phyloP scores from a whole-genome alignment of 2,888 invertebrate species.

The Netelia virgata region DNA sequence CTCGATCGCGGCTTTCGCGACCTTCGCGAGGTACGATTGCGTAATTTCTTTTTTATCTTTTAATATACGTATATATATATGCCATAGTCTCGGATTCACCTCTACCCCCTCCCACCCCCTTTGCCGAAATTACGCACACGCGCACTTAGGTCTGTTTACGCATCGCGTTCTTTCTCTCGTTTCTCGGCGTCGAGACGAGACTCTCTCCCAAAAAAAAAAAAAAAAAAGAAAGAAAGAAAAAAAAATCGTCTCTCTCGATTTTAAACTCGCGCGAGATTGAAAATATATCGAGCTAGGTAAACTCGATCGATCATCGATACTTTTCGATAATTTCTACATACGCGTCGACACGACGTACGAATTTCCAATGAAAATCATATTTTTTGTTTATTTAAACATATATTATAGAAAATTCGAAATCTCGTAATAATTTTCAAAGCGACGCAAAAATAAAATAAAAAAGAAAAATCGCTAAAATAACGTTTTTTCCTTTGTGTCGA shows the following conservation, averaged over 20 bases:
- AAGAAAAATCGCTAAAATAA: no score
- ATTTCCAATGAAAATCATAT: neutral
- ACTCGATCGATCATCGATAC: neutral
- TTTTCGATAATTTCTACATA: neutral
- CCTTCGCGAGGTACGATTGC: slow-evolving; percentile 82
- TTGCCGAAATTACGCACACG: slow-evolving; percentile 78
- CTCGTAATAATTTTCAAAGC: no score
- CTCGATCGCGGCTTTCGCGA: slow-evolving; percentile 71
- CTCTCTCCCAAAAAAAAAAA: slow-evolving; percentile 19
- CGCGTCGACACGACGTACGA: neutral
- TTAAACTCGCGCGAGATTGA: neutral
- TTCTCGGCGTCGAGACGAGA: slow-evolving; percentile 17
- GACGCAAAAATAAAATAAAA: no score
- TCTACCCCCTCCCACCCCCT: slow-evolving; percentile 55
- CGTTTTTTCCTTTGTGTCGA: no score
- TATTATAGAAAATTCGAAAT: neutral
- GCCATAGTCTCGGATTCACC: slow-evolving; percentile 4
- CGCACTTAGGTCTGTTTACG: slow-evolving; percentile 57
- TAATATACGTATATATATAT: slow-evolving; percentile 10
- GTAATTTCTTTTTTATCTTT: slow-evolving; percentile 82
- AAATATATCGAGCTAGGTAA: neutral
- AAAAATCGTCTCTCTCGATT: slow-evolving; percentile 15
- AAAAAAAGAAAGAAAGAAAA: slow-evolving; percentile 14
- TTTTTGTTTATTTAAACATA: no score
- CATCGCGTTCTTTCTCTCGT: slow-evolving; percentile 48